These are phyloP conservation scores for Monoplex corrugatus DNA, from an alignment of 2,888 invertebrate species.

Conservation along the genomic window DNA sequence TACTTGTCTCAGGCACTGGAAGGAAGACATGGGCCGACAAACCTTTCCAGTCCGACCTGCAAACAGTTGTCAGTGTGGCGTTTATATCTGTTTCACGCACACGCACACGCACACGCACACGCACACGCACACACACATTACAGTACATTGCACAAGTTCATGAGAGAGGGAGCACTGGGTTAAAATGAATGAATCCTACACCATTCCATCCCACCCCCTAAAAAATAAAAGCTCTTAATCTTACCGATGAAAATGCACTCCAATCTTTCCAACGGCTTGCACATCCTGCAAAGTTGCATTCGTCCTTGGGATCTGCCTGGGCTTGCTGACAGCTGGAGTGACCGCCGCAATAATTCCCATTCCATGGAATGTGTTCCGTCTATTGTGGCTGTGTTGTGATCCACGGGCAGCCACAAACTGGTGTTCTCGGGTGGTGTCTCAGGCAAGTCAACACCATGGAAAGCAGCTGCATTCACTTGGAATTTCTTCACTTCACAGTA, in stretches of 20 bases:
- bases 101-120: too few relatives aligned
- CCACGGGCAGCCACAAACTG: background rate
- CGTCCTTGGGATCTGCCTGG: background rate
- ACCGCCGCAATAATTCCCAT: background rate
- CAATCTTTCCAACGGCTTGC: too few relatives aligned
- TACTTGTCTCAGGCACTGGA: background rate
- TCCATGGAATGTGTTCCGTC: constrained; percentile 8
- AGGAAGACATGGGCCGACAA: background rate
- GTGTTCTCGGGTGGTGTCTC: background rate
- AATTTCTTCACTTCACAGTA: background rate
- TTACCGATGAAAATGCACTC: background rate
- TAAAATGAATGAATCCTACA: too few relatives aligned
- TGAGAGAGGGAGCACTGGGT: too few relatives aligned
- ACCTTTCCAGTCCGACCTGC: constrained; percentile 3
- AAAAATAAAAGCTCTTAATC: too few relatives aligned
- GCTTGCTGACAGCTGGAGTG: background rate
- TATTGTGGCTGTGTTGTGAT: background rate
- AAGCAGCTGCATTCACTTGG: background rate
- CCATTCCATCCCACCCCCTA: too few relatives aligned
- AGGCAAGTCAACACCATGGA: background rate
- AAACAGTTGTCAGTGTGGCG: too few relatives aligned
- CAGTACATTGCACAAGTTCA: too few relatives aligned
- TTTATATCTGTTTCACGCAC: too few relatives aligned
- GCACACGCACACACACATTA: too few relatives aligned
- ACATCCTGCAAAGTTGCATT: background rate